These are phyloP conservation scores for Glyphotaelius pellucidus DNA, from an alignment of 2,888 invertebrate genomes.

Conservation along the genomic window DNA sequence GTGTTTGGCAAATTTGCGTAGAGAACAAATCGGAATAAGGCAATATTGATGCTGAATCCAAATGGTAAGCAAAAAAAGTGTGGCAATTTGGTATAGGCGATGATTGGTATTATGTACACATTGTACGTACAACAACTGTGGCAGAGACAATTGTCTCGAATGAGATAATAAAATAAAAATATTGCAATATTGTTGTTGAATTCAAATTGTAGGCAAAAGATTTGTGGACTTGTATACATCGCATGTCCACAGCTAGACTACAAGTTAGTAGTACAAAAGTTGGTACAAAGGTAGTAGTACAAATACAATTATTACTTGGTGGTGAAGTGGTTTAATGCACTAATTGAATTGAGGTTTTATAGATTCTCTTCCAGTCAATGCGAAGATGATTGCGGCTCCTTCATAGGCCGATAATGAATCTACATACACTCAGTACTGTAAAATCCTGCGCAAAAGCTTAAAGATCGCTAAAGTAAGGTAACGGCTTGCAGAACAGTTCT, in stretches of 20 bases:
- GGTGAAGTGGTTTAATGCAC: neutral
- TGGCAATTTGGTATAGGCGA: neutral
- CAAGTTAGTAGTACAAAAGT: no score
- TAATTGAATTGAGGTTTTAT: neutral
- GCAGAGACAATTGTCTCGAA: neutral
- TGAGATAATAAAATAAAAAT: neutral
- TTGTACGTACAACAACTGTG: neutral
- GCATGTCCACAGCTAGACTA: neutral
- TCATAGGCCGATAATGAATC: no score
- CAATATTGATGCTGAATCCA: neutral
- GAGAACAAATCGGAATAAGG: neutral
- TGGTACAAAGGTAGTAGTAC: no score
- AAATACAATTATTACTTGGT: no score
- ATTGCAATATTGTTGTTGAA: neutral
- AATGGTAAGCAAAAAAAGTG: conserved; percentile 6
- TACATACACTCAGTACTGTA: no score
- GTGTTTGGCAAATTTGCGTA: conserved; percentile 20
- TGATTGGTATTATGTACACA: neutral
- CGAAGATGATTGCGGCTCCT: neutral
- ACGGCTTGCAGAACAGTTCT: no score
- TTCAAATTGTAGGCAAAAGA: neutral
- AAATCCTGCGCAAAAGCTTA: no score
- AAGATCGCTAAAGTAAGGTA: no score
- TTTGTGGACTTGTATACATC: neutral
- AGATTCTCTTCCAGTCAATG: neutral